These are phyloP conservation scores for Folsomia candida DNA, from an alignment of 2,888 invertebrate genomes.

Conservation along the genomic window DNA sequence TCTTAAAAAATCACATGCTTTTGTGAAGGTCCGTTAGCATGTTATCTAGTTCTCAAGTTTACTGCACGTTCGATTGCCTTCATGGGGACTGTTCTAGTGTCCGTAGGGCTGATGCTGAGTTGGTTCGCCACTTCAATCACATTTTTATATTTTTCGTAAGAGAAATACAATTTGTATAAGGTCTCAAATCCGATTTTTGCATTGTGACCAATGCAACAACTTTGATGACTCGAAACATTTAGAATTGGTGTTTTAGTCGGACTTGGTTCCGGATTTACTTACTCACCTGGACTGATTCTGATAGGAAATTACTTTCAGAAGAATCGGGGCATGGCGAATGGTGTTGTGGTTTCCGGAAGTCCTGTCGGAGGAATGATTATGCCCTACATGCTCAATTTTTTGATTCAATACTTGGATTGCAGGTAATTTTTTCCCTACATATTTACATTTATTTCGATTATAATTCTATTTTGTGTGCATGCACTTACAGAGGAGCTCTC, in stretches of 20 bases:
- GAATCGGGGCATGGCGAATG: conserved; percentile 33
- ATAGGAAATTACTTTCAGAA: conserved; percentile 30
- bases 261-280: conserved; percentile 31
- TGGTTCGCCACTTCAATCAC: conserved; percentile 28
- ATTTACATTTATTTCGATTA: background rate
- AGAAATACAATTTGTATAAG: background rate
- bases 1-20: conserved; percentile 14
- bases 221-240: too few species aligned
- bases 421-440: background rate
- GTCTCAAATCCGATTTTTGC: background rate
- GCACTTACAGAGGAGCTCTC: conserved; percentile 28
- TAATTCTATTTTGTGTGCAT: too few species aligned
- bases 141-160: conserved; percentile 33
- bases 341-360: conserved; percentile 31
- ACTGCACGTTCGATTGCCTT: conserved; percentile 28
- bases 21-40: conserved; percentile 36
- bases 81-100: conserved; percentile 30
- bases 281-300: conserved; percentile 33
- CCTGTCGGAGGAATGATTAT: conserved; percentile 41
- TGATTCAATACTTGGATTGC: conserved; percentile 6
- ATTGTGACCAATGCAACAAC: background rate
- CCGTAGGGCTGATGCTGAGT: conserved; percentile 33
- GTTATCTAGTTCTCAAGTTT: conserved; percentile 29
- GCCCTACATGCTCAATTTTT: conserved; percentile 21
- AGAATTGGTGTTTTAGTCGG: conserved; percentile 30